Conservation (phyloP, 1,140 invertebrate genomes). For the Cardiocondyla obscurior region DNA sequence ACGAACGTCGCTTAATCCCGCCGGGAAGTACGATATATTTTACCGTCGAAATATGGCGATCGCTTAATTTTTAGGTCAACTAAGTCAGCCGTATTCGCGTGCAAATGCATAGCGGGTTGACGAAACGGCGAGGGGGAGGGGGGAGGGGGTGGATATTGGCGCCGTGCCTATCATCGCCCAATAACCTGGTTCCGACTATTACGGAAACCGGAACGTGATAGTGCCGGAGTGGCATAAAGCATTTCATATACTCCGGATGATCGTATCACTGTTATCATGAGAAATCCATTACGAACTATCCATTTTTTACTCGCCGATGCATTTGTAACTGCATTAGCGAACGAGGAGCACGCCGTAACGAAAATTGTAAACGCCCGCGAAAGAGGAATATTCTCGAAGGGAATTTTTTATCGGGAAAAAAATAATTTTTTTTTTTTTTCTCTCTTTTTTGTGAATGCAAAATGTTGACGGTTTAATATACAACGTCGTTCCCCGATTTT, state of each 20-base stretch:
- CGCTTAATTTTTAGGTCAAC: slow-evolving; percentile 57
- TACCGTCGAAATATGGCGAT: slow-evolving; percentile 40
- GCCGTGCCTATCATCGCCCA: slow-evolving; percentile 52
- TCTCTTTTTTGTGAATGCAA: neutral
- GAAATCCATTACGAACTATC: slow-evolving; percentile 21
- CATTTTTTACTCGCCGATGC: slow-evolving; percentile 8
- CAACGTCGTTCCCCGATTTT: neutral
- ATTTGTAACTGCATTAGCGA: neutral
- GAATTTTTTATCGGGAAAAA: neutral
- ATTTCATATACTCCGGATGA: slow-evolving; percentile 31
- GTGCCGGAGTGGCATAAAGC: slow-evolving; percentile 34
- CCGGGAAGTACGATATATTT: slow-evolving; percentile 22
- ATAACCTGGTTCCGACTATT: slow-evolving; percentile 55
- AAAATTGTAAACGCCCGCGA: neutral
- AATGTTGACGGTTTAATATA: neutral
- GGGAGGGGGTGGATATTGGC: slow-evolving; percentile 17
- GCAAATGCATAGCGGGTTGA: slow-evolving; percentile 19
- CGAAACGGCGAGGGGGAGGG: too few species aligned
- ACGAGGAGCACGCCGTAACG: neutral
- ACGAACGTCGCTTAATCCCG: slow-evolving; percentile 4
- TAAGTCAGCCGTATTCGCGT: slow-evolving; percentile 53
- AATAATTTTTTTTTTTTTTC: too few species aligned
- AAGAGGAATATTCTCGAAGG: neutral
- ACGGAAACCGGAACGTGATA: slow-evolving; percentile 47
- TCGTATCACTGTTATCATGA: slow-evolving; percentile 10